These are phyloP conservation scores for Fukomys damarensis DNA, from an alignment of 2,113 vertebrate genomes.

Conservation along the genomic window DNA sequence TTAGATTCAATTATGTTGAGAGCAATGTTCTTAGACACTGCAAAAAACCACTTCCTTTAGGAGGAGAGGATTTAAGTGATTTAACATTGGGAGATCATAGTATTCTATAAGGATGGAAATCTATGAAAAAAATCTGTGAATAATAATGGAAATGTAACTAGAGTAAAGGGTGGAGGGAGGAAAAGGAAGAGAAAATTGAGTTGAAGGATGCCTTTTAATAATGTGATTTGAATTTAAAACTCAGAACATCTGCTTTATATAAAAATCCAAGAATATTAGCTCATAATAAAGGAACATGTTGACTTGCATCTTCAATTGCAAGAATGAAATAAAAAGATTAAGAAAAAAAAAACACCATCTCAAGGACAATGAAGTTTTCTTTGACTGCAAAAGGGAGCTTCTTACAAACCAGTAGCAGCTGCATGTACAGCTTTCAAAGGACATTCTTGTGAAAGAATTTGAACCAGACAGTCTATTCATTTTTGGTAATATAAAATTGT, in stretches of 20 bases:
- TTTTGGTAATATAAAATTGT: conserved; percentile 57
- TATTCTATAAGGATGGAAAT: conserved; percentile 58
- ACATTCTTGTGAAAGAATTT: conserved; percentile 23
- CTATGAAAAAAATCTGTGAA: conserved; percentile 56
- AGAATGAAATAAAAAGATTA: conserved; percentile 66
- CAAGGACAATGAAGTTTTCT: conserved; percentile 66
- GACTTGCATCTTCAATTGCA: conserved; percentile 58
- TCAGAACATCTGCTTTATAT: conserved; percentile 72
- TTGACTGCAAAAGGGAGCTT: conserved; percentile 43
- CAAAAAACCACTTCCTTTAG: conserved; percentile 17
- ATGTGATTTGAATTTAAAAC: conserved; percentile 72
- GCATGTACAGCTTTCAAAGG: conserved; percentile 32
- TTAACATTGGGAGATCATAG: conserved; percentile 40
- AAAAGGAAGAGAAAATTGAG: conserved; percentile 24
- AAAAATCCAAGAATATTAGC: conserved; percentile 72
- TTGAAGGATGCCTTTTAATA: conserved; percentile 49
- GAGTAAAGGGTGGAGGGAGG: conserved; percentile 29
- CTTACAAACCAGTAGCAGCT: conserved; percentile 39
- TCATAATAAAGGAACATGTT: conserved; percentile 57
- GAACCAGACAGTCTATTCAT: conserved; percentile 30
- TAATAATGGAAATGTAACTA: conserved; percentile 72
- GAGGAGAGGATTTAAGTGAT: background rate
- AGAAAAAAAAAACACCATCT: background rate
- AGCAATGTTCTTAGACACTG: conserved; percentile 38
- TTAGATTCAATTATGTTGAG: conserved; percentile 34